Evolutionary conservation across 2,888 invertebrate genomes (phyloP).

Genomic region (Lasioglossum vierecki): DNA sequence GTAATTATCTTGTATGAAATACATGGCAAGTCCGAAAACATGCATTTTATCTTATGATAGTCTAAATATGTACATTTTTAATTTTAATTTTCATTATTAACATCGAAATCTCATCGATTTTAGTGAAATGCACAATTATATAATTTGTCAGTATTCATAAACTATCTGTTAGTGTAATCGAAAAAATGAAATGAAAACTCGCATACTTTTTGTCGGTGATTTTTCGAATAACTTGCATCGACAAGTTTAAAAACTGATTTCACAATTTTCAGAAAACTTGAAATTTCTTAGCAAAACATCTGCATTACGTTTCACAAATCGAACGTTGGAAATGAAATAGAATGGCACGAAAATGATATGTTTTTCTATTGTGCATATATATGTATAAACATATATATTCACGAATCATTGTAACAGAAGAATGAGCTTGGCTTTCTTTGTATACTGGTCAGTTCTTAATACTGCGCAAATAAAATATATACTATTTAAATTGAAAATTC

Average conservation of each 20-base stretch:
- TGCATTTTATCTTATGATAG: slow-evolving; percentile 50
- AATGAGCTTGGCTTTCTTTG: slow-evolving; percentile 6
- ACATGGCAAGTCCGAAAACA: slow-evolving; percentile 52
- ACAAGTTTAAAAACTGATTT: slow-evolving; percentile 20
- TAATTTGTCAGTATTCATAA: slow-evolving; percentile 25
- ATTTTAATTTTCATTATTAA: slow-evolving; percentile 42
- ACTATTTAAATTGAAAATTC: slow-evolving; percentile 22
- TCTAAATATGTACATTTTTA: slow-evolving; percentile 58
- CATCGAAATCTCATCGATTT: slow-evolving; percentile 35
- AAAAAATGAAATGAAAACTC: slow-evolving; percentile 43
- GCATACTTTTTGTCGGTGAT: slow-evolving; percentile 30
- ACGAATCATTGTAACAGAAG: not conserved
- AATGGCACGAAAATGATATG: slow-evolving; percentile 47
- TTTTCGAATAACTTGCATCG: not conserved
- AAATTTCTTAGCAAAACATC: slow-evolving; percentile 6
- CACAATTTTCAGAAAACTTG: slow-evolving; percentile 16
- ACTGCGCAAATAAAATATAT: slow-evolving; percentile 24
- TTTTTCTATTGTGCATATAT: not conserved
- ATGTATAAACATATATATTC: not conserved
- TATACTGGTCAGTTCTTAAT: slow-evolving; percentile 20
- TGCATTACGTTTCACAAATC: slow-evolving; percentile 12
- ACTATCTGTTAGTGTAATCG: slow-evolving; percentile 1
- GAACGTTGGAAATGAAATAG: slow-evolving; percentile 31
- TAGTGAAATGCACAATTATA: slow-evolving; percentile 35
- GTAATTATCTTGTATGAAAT: slow-evolving; percentile 52